Percentiles rank a stretch among this genome's conserved stretches.
Evolutionary conservation across 2,113 vertebrate genomes (phyloP).

Genomic region (Gadus chalcogrammus): DNA sequence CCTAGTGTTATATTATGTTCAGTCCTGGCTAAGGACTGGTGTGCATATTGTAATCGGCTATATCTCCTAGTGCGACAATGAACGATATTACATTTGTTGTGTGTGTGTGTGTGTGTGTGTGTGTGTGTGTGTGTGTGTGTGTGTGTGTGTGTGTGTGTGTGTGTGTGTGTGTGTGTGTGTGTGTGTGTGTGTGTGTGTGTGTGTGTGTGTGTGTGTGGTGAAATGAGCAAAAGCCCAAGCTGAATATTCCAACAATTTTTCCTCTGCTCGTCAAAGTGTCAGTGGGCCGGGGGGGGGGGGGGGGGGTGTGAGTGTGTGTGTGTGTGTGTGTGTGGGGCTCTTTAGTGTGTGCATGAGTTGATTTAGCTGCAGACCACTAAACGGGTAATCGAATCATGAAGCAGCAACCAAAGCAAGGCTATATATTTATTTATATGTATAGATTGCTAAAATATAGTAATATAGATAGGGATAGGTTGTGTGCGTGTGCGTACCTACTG

Average conservation of each 20-base stretch:
- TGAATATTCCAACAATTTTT: not conserved
- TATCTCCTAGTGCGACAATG: too few relatives aligned
- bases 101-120: not conserved
- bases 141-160: not conserved
- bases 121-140: not conserved
- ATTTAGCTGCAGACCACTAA: not conserved
- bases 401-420: too few relatives aligned
- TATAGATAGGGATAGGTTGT: too few relatives aligned
- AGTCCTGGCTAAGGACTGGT: too few relatives aligned
- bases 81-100: not conserved
- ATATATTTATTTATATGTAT: too few relatives aligned
- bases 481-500: too few relatives aligned
- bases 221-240: not conserved
- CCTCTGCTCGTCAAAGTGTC: not conserved
- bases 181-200: not conserved
- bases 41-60: too few relatives aligned
- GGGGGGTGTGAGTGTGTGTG: constrained; percentile 2
- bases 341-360: not conserved
- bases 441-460: too few relatives aligned
- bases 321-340: constrained; percentile 2
- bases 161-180: not conserved
- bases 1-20: too few relatives aligned
- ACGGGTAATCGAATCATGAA: not conserved
- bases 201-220: not conserved
- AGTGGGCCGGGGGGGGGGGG: not conserved